phyloP scores from a whole-genome alignment of 2,888 invertebrate genomes.

The Rhabditoides inermis region DNA sequence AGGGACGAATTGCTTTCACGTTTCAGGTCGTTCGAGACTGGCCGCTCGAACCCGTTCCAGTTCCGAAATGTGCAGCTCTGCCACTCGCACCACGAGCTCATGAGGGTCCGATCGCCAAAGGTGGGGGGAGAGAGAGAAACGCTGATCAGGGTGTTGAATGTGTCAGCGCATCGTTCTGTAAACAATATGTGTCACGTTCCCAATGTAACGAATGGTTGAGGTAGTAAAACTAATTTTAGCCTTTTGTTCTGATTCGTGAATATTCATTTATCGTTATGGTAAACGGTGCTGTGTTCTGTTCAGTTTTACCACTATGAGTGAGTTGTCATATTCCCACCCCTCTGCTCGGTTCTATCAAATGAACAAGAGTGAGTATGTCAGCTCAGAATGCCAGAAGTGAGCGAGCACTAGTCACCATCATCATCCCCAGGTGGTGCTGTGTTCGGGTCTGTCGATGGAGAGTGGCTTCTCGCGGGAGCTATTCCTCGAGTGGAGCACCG shows the following conservation, averaged over 20 bases:
- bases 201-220: too few relatives aligned
- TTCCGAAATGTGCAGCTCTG: slow-evolving; percentile 80
- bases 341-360: not conserved
- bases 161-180: too few relatives aligned
- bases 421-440: slow-evolving; percentile 66
- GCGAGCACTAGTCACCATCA: not conserved
- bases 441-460: slow-evolving; percentile 88
- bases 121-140: too few relatives aligned
- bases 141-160: too few relatives aligned
- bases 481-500: slow-evolving; percentile 84
- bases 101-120: slow-evolving; percentile 77
- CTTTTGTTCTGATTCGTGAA: too few relatives aligned
- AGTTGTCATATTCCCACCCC: too few relatives aligned
- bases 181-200: too few relatives aligned
- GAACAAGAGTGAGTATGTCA: not conserved
- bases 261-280: too few relatives aligned
- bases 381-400: not conserved
- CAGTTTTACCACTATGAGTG: too few relatives aligned
- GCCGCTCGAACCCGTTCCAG: slow-evolving; percentile 76
- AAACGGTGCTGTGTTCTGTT: too few relatives aligned
- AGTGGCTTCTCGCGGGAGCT: slow-evolving; percentile 87
- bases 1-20: not conserved
- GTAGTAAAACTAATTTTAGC: too few relatives aligned
- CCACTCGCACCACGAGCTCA: slow-evolving; percentile 78
- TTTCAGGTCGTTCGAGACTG: slow-evolving; percentile 51